Evolutionary conservation across 2,888 invertebrate species (phyloP), one percentile per base, ranked within the genome.

Genomic region (Drosophila suboccidentalis): DNA sequence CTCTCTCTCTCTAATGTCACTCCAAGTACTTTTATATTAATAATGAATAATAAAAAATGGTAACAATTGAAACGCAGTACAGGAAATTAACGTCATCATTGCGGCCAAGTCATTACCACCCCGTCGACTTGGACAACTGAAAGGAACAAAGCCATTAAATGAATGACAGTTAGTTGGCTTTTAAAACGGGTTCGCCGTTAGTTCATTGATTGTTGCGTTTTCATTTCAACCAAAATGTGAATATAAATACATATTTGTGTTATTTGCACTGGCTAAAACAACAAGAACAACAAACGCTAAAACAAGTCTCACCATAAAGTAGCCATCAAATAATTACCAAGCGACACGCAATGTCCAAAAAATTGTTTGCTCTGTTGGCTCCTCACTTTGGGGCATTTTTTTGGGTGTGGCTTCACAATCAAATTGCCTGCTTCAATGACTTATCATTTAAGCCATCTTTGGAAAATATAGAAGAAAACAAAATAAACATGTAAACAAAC

Each of bases 41-140:
- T 46, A 57, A 46, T 15, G 8, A 34, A 47, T 47, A 41, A 55
- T 65, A 53, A 29, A 29, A 65, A 71, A 78, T 39, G 53, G 65
- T 64, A 62, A 67, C 78, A 82, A 82, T 78, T 79, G 78, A 77
- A 80, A 68, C 54, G 59, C 47, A 62, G 63, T 34, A 44, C 64
- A 74, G 81, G 78, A 85, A 83, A 84, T 85, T 61, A 80, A 66
- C 66, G 53, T 65, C 82, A 77, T 82, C 72, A 75, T 54, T 22
- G 50, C 32, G 65, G 39, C 46, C 53, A 62, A 58, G 61, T 38
- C 54, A 62, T 46, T 38, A 53, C 6, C 26, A 15, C 6, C 10
- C 13, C 11, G 5, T 36, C 13, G 19, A 43, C 43, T 39, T 11
- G 36, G 1, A 9, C 1, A 43, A 44, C 58, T 13, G 13, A 29